Conservation (phyloP, 1,140 invertebrate genomes). For the Euura saliciscinereae region DNA sequence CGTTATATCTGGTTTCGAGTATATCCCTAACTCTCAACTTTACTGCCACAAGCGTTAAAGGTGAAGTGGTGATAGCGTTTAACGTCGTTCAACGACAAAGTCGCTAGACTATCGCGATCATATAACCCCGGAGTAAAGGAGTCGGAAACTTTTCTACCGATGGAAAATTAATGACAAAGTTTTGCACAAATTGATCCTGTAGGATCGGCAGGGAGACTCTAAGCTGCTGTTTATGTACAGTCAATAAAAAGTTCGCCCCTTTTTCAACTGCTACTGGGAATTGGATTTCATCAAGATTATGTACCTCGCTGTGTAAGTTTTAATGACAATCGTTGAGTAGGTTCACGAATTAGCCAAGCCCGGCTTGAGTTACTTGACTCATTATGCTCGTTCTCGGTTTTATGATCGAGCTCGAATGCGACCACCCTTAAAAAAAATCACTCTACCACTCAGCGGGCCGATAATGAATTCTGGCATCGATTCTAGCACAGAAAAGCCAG, state of each 20-base stretch:
- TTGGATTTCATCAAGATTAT: conserved; percentile 11
- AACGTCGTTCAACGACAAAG: no score
- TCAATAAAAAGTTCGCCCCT: conserved; percentile 8
- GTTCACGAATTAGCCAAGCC: neutral
- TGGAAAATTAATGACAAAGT: conserved; percentile 2
- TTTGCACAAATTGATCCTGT: neutral
- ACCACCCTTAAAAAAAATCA: conserved; percentile 18
- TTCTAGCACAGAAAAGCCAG: no score
- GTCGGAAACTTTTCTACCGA: neutral
- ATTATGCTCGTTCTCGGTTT: conserved; percentile 11
- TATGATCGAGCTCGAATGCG: neutral
- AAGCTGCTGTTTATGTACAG: conserved; percentile 5
- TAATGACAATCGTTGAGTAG: neutral
- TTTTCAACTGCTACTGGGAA: neutral
- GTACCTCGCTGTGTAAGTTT: neutral
- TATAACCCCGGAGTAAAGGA: neutral
- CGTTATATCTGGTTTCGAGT: no score
- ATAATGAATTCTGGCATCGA: no score
- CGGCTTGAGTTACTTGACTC: neutral
- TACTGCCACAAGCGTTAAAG: no score
- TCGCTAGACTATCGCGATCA: no score
- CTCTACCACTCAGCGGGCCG: no score
- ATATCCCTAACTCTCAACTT: no score
- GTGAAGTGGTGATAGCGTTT: no score
- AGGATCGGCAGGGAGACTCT: neutral